These are phyloP conservation scores for Sander lucioperca DNA, from an alignment of 2,113 vertebrate species.

Conservation along the genomic window DNA sequence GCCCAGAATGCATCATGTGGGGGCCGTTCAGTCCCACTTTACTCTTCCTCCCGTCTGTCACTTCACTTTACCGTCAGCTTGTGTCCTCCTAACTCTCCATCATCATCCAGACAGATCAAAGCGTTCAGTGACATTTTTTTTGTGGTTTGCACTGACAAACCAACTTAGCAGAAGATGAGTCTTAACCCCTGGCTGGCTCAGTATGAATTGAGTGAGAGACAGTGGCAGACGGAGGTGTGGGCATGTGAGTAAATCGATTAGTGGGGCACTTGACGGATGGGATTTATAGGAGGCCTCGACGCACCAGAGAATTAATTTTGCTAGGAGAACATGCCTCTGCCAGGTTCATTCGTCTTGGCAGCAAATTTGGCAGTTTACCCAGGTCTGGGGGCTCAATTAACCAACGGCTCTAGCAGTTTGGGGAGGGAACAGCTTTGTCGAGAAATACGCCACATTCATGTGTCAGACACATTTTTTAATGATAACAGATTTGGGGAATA, in stretches of 20 bases:
- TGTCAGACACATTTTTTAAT: slow-evolving; percentile 59
- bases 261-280: slow-evolving; percentile 78
- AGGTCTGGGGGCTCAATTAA: slow-evolving; percentile 79
- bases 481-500: slow-evolving; percentile 59
- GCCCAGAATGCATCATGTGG: slow-evolving; percentile 66
- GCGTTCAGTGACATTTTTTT: slow-evolving; percentile 13
- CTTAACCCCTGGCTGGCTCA: slow-evolving; percentile 46
- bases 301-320: slow-evolving; percentile 81
- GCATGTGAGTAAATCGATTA: slow-evolving; percentile 82
- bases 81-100: slow-evolving; percentile 6
- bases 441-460: slow-evolving; percentile 48
- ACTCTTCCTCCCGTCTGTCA: slow-evolving; percentile 45
- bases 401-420: slow-evolving; percentile 53
- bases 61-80: slow-evolving; percentile 35
- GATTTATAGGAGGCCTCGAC: slow-evolving; percentile 75
- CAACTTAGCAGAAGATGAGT: slow-evolving; percentile 43
- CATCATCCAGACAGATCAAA: slow-evolving; percentile 32
- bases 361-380: slow-evolving; percentile 73
- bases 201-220: slow-evolving; percentile 48
- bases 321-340: slow-evolving; percentile 63
- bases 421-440: slow-evolving; percentile 63
- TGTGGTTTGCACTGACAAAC: slow-evolving; percentile 55
- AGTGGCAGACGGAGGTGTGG: slow-evolving; percentile 67
- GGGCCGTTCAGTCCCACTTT: slow-evolving; percentile 41
- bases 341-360: slow-evolving; percentile 79